Percentiles rank a stretch among this genome's conserved stretches.
These are phyloP conservation scores for Hypotaenidia philippensis DNA, from an alignment of 2,797 vertebrate species.

Conservation along the genomic window DNA sequence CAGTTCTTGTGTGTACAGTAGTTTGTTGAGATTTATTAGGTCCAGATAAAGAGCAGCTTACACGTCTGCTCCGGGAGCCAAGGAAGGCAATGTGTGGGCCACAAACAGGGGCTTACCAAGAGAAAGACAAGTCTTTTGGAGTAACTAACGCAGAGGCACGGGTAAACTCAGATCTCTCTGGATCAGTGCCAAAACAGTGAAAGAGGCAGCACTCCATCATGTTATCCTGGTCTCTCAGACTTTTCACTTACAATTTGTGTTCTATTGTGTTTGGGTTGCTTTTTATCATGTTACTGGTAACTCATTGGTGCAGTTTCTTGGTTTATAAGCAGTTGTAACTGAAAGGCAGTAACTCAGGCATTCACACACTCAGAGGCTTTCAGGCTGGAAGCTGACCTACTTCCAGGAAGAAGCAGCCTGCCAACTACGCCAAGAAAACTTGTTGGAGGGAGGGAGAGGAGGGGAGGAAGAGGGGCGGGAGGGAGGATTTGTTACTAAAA, in stretches of 20 bases:
- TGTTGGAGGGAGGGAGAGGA: not conserved
- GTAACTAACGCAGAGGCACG: not conserved
- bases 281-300: not conserved
- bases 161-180: not conserved
- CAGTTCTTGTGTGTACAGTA: not conserved
- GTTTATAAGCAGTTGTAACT: not conserved
- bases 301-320: not conserved
- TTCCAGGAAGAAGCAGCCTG: not conserved
- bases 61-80: not conserved
- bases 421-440: not conserved
- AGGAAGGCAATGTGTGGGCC: not conserved
- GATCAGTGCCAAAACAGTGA: not conserved
- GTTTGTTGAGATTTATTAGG: not conserved
- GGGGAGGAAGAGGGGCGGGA: not conserved
- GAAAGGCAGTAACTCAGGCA: not conserved
- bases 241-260: not conserved
- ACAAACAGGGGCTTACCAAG: not conserved
- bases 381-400: not conserved
- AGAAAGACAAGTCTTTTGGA: not conserved
- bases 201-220: not conserved
- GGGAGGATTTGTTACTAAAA: not conserved
- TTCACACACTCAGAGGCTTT: not conserved
- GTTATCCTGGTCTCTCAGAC: not conserved
- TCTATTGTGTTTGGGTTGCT: not conserved
- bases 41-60: not conserved